Evolutionary conservation across 2,888 invertebrate genomes (phyloP), one percentile per base, ranked within the genome.

Genomic region (Parnassius smintheus): DNA sequence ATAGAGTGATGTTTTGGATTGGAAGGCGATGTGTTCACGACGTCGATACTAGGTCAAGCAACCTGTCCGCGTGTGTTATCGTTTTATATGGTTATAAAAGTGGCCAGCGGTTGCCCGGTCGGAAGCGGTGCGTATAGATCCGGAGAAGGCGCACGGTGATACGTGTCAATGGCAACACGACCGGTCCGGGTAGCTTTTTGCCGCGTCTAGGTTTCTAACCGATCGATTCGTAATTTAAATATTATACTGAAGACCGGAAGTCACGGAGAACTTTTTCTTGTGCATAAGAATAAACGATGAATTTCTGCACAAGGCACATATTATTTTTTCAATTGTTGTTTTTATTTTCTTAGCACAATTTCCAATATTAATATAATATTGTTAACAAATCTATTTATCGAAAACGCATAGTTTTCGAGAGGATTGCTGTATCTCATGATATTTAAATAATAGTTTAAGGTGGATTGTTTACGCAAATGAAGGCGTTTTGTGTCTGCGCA

Each of bases 51-150:
- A 42, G 61, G 61, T 61, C 61, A 46, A 46, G 45, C 53, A 41
- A 59, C 44, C 44, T 44, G 61, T 56, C 44, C 45, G 52, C 25
- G 7, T 10, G 49, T 50, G 12, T 42, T 41, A 13, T 49, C 35
- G 57, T 45, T 18, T 41, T 51, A 44, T 56, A 61, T 61, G 61
- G 61, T 35, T 56, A 61, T 57, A 56, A 45, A 46, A 52, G 48
- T 13, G 48, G 55, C 22, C 9, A 35, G 49, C 49, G 49, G 18
- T 18, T 50, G 35, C 48, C 53, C 48, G 58, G 46, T 52, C 56
- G 61, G 61, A 61, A 61, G 61, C 56, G 50, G 18, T 9, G 50
- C 13, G 22, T 22, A 10, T 51, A 54, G 42, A 54, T 54, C 54
- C 54, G 54, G 42, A 54, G n/a, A n/a, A 12, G 41, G 41, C 9